Evolutionary conservation across 2,888 invertebrate genomes (phyloP), one percentile per base, ranked within the genome.

Genomic region (Eupithecia subumbrata): DNA sequence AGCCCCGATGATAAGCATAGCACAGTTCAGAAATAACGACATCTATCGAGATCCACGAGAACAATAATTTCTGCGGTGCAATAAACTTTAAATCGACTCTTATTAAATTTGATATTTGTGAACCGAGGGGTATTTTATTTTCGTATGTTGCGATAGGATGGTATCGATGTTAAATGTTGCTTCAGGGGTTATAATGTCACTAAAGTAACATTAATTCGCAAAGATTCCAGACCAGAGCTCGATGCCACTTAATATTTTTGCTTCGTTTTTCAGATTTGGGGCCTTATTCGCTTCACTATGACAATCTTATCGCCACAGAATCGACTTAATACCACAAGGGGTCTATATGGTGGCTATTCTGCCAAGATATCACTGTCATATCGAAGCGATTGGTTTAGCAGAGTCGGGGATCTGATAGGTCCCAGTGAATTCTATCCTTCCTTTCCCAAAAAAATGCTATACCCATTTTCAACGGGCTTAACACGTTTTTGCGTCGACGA

Each of bases 21-120:
- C 88, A 90, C 89, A 88, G 88, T 85, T 87, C 86, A 85, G 85
- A 87, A 88, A 88, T 89, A 90, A 89, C 89, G 83, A 88, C 88
- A 89, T 88, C 90, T 93, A 95, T 95, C 94, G 92, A 89, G 94
- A 95, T 95, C 87, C 94, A 95, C 94, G 94, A 94, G 87, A 85
- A 87, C 92, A 90, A 94, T 95, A 93, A 93, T 91, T 93, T 90
- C 89, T 90, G 88, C 87, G 85, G 86, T 84, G 87, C 88, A 88
- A 90, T 93, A 92, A 90, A 90, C 85, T 89, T 93, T 94, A 25
- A 25, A 94, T 94, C 94, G 93, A 92, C 92, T 90, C 90, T 90
- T 92, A 92, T 93, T 92, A 92, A 76, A 80, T 80, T 78, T 75
- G 76, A 79, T 78, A 79, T 76, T 76, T 74, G 40, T 68, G 25